phyloP scores from a whole-genome alignment of 1,140 invertebrate genomes.

The Elysia chlorotica region DNA sequence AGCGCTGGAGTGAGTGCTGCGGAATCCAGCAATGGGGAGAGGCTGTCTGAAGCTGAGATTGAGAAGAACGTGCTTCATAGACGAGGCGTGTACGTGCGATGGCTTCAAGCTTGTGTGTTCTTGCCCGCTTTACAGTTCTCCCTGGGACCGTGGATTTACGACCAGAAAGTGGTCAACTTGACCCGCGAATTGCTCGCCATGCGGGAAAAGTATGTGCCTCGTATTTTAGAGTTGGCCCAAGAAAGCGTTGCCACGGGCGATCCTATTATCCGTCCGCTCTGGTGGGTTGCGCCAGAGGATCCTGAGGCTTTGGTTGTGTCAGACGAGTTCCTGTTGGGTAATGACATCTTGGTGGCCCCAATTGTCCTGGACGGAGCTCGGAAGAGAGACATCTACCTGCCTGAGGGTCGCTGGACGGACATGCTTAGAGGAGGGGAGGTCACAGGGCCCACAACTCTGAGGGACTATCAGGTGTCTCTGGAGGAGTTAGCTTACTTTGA shows the following conservation, averaged over 20 bases:
- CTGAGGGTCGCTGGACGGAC: constrained; percentile 40
- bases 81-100: constrained; percentile 84
- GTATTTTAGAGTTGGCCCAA: constrained; percentile 72
- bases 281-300: constrained; percentile 87
- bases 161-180: constrained; percentile 71
- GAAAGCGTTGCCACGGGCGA: constrained; percentile 66
- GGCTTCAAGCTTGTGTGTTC: constrained; percentile 84
- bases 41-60: too few relatives aligned
- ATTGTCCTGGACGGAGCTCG: constrained; percentile 71
- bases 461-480: constrained; percentile 72
- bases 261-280: constrained; percentile 77
- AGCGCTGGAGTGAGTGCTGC: constrained; percentile 64
- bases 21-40: too few relatives aligned
- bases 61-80: too few relatives aligned
- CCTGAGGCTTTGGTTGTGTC: constrained; percentile 75
- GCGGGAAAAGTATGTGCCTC: constrained; percentile 69
- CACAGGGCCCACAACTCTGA: constrained; percentile 70
- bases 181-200: constrained; percentile 71
- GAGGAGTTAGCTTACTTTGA: constrained; percentile 32
- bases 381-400: constrained; percentile 75
- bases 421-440: constrained; percentile 45
- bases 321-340: constrained; percentile 83
- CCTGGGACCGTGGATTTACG: constrained; percentile 83
- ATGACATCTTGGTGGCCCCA: constrained; percentile 80
- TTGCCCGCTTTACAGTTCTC: constrained; percentile 88